These are phyloP conservation scores for Scaptomyza hsui DNA, from an alignment of 1,140 invertebrate genomes.

Conservation along the genomic window DNA sequence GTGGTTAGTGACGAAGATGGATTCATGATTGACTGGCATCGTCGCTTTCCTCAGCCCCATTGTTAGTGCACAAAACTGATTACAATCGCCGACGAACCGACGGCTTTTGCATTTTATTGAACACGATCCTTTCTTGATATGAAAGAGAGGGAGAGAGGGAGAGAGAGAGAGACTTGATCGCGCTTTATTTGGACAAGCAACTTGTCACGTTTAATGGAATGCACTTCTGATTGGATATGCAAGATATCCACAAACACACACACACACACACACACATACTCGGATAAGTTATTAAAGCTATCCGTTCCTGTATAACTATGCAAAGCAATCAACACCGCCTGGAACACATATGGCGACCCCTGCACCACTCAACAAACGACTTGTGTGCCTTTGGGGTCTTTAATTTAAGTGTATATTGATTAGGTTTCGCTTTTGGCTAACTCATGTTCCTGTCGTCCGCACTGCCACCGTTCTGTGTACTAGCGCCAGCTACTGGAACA, in stretches of 20 bases:
- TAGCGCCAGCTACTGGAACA: conserved; percentile 73
- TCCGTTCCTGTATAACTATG: conserved; percentile 3
- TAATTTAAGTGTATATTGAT: conserved; percentile 70
- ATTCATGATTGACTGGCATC: conserved; percentile 60
- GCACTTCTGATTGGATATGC: conserved; percentile 45
- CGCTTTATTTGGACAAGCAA: conserved; percentile 78
- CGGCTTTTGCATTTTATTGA: conserved; percentile 76
- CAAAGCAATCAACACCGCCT: conserved; percentile 52
- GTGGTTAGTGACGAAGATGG: conserved; percentile 63
- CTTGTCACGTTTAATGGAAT: conserved; percentile 81
- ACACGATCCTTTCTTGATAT: conserved; percentile 71
- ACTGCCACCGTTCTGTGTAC: conserved; percentile 76
- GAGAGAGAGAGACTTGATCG: conserved; percentile 32
- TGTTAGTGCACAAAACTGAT: conserved; percentile 52
- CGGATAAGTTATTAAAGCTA: conserved; percentile 31
- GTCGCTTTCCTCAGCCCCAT: conserved; percentile 32
- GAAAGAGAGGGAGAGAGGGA: too few relatives aligned
- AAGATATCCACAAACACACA: conserved; percentile 12
- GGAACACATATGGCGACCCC: conserved; percentile 50
- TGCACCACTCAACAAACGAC: conserved; percentile 20
- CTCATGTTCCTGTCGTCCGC: conserved; percentile 66
- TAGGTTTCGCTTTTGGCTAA: conserved; percentile 72
- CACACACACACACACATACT: conserved; percentile 20
- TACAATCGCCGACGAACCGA: conserved; percentile 40
- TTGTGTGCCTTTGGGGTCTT: conserved; percentile 24